Percentiles rank a stretch among this genome's conserved stretches.
Evolutionary conservation across 2,113 vertebrate genomes (phyloP).

Genomic region (Tylochromis polylepis): DNA sequence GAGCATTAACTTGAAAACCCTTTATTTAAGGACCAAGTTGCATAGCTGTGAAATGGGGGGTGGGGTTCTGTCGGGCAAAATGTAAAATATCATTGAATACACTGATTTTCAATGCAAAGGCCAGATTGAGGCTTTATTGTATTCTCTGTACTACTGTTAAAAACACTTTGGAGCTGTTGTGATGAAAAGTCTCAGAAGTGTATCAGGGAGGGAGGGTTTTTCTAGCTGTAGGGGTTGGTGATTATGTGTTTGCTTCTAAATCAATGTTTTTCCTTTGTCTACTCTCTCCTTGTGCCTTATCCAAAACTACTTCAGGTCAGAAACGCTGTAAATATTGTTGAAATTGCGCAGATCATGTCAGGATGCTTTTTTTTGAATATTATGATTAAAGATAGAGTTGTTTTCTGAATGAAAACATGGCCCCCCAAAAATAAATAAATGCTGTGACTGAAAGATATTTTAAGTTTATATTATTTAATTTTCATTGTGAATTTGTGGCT

Average conservation of each 20-base stretch:
- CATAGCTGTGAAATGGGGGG: constrained; percentile 67
- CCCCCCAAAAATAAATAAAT: constrained; percentile 70
- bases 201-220: constrained; percentile 72
- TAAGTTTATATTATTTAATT: constrained; percentile 80
- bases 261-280: constrained; percentile 46
- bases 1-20: constrained; percentile 60
- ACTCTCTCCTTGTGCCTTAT: constrained; percentile 93
- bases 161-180: constrained; percentile 73
- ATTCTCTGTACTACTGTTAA: constrained; percentile 79
- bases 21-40: constrained; percentile 69
- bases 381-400: constrained; percentile 59
- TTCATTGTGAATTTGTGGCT: constrained; percentile 75
- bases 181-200: constrained; percentile 65
- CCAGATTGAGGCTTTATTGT: constrained; percentile 62
- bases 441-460: constrained; percentile 80
- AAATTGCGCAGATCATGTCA: constrained; percentile 60
- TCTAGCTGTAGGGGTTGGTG: constrained; percentile 70
- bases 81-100: constrained; percentile 63
- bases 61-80: constrained; percentile 31
- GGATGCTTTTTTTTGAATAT: constrained; percentile 42
- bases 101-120: constrained; percentile 65
- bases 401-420: constrained; percentile 64
- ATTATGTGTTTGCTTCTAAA: constrained; percentile 62
- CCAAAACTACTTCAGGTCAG: constrained; percentile 84
- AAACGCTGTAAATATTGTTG: constrained; percentile 77